Percentiles rank a stretch among this genome's conserved stretches.
phyloP scores from a whole-genome alignment of 2,888 invertebrate species.

The Augiades crinisus region DNA sequence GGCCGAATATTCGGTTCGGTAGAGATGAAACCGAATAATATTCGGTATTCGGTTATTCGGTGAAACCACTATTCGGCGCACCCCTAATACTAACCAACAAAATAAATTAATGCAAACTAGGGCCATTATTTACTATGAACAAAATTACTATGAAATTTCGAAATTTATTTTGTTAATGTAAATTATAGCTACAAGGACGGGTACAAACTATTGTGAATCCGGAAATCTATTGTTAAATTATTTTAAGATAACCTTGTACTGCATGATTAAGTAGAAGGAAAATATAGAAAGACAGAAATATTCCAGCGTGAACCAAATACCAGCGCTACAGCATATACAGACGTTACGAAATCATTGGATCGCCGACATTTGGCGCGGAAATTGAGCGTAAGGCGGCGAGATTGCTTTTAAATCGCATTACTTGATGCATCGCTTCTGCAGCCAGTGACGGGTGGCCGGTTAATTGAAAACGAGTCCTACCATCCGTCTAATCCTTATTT shows the following conservation, averaged over 20 bases:
- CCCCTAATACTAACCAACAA: neutral
- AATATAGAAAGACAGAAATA: neutral
- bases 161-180: too few relatives aligned
- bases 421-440: conserved; percentile 38
- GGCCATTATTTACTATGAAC: too few relatives aligned
- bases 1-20: too few relatives aligned
- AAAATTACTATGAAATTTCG: too few relatives aligned
- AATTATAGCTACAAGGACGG: too few relatives aligned
- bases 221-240: too few relatives aligned
- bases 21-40: too few relatives aligned
- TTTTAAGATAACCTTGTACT: too few relatives aligned
- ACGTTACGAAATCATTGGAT: conserved; percentile 33
- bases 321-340: conserved; percentile 5
- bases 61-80: too few relatives aligned
- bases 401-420: conserved; percentile 75
- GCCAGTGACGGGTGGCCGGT: conserved; percentile 24
- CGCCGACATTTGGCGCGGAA: conserved; percentile 60
- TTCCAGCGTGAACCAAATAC: neutral
- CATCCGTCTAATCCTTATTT: conserved; percentile 10
- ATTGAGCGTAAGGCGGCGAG: conserved; percentile 62
- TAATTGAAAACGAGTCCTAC: conserved; percentile 26
- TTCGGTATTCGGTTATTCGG: too few relatives aligned
- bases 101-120: too few relatives aligned
- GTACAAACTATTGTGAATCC: too few relatives aligned
- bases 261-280: conserved; percentile 8